A percentile compares a stretch with the other conserved stretches of the same genome.
Conservation (phyloP, 2,797 vertebrate species). For the Podarcis siculus region DNA sequence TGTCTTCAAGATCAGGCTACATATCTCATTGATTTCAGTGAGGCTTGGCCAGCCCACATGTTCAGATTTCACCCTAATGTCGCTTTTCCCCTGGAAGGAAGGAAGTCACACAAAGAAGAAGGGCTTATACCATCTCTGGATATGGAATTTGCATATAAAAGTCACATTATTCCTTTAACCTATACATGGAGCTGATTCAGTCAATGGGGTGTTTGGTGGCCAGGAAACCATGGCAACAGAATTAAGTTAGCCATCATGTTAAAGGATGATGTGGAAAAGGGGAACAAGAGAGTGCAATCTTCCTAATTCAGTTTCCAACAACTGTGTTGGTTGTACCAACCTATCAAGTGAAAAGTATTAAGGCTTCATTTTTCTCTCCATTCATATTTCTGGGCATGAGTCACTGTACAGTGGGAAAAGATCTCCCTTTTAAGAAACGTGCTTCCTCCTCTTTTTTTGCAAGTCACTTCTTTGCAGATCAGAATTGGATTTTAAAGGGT, state of each 20-base stretch:
- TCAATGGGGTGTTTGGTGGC: neutral
- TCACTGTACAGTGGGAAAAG: neutral
- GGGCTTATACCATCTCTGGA: neutral
- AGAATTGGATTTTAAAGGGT: conserved; percentile 1
- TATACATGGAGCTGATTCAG: neutral
- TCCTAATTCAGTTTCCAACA: neutral
- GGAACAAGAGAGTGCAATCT: neutral
- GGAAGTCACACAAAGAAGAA: neutral
- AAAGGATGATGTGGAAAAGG: neutral
- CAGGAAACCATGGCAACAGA: conserved; percentile 1
- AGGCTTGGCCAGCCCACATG: neutral
- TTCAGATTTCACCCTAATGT: neutral
- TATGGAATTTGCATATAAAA: neutral
- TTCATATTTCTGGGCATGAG: neutral
- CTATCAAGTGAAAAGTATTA: neutral
- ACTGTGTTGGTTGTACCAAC: neutral
- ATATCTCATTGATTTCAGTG: neutral
- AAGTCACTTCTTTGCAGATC: neutral
- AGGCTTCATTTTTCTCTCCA: neutral
- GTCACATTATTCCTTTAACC: neutral
- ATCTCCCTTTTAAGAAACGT: neutral
- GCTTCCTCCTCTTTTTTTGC: neutral
- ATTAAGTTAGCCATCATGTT: neutral
- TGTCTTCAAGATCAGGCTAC: neutral
- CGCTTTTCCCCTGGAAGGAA: neutral